Conservation (phyloP, 2,113 vertebrate genomes). For the Aramus guarauna region DNA sequence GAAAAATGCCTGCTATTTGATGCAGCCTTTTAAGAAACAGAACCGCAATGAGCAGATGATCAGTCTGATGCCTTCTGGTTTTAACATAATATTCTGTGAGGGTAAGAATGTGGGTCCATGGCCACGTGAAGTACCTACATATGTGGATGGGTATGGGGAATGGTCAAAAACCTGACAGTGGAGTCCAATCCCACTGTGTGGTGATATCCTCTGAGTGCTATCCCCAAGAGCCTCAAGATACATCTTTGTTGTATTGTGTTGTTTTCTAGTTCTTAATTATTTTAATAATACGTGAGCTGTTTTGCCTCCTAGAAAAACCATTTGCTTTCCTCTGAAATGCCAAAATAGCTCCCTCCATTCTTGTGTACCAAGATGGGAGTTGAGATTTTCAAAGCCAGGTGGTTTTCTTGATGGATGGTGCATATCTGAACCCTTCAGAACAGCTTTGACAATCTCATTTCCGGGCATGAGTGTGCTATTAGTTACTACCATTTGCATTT, state of each 20-base stretch:
- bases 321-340: background rate
- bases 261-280: background rate
- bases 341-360: background rate
- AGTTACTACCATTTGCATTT: background rate
- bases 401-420: background rate
- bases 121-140: rapidly evolving
- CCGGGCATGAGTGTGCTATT: background rate
- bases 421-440: background rate
- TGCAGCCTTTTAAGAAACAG: background rate
- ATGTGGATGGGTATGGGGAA: background rate
- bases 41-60: background rate
- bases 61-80: background rate
- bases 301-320: background rate
- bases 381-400: background rate
- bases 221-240: background rate
- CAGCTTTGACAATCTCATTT: background rate
- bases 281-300: background rate
- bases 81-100: background rate
- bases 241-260: background rate
- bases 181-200: background rate
- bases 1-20: background rate
- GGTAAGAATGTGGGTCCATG: background rate
- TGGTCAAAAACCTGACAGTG: background rate
- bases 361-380: background rate
- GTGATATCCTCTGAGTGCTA: background rate